A percentile compares a stretch with the other conserved stretches of the same genome.
These are phyloP conservation scores for Dermolepida albohirtum DNA, from an alignment of 2,888 invertebrate species.

Conservation along the genomic window DNA sequence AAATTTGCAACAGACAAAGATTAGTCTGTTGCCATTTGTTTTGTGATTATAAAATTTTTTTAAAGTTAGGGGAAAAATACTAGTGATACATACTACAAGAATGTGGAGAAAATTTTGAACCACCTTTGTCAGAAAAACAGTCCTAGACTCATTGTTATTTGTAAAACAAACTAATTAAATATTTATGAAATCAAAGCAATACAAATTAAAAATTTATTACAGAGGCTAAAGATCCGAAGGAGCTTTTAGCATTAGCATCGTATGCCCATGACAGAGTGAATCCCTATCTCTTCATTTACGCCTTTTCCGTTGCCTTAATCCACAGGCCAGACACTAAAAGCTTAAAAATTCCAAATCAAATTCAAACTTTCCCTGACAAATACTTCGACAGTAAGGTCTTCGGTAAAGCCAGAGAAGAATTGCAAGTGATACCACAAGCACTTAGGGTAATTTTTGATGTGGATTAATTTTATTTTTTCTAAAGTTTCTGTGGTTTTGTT, in stretches of 20 bases:
- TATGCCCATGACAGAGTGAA: constrained; percentile 81
- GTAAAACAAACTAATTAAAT: too few relatives aligned
- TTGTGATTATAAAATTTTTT: too few relatives aligned
- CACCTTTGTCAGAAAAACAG: too few relatives aligned
- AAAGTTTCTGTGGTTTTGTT: background rate
- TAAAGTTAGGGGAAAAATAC: too few relatives aligned
- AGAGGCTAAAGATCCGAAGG: constrained; percentile 78
- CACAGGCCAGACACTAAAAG: constrained; percentile 80
- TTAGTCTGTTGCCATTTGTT: too few relatives aligned
- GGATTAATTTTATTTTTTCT: background rate
- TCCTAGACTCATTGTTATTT: too few relatives aligned
- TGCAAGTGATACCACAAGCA: constrained; percentile 72
- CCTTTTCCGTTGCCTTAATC: constrained; percentile 79
- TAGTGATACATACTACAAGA: too few relatives aligned
- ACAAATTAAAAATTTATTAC: constrained; percentile 43
- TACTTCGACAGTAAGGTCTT: constrained; percentile 83
- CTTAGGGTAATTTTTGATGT: constrained; percentile 69
- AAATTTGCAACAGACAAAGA: too few relatives aligned
- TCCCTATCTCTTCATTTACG: constrained; percentile 84
- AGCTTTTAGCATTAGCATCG: constrained; percentile 77
- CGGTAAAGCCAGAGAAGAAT: constrained; percentile 77
- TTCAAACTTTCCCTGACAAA: constrained; percentile 84
- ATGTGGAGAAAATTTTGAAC: too few relatives aligned
- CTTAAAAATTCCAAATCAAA: constrained; percentile 77
- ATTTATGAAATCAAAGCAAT: too few relatives aligned